Conservation (phyloP, 92 coral and sea anemone genomes). For the Ricordea florida region DNA sequence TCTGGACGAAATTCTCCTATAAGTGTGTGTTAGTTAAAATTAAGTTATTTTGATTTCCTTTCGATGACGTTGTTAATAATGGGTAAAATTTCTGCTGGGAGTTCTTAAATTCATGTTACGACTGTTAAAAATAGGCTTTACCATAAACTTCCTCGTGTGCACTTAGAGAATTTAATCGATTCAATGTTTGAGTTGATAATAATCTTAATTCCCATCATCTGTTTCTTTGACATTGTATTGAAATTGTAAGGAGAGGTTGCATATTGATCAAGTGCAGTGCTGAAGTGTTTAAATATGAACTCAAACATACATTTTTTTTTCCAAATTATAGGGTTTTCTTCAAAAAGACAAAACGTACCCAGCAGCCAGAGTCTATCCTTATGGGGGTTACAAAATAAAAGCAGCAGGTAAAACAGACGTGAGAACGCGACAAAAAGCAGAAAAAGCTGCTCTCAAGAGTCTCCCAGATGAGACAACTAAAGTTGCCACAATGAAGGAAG, state of each 20-base stretch:
- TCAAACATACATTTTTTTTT: neutral
- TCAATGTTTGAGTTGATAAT: neutral
- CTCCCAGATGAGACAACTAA: conserved; percentile 81
- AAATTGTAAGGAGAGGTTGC: too few relatives aligned
- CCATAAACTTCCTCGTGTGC: neutral
- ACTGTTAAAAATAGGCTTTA: too few relatives aligned
- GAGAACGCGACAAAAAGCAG: conserved; percentile 57
- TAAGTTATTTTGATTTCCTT: too few relatives aligned
- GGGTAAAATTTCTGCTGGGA: too few relatives aligned
- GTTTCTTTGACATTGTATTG: too few relatives aligned
- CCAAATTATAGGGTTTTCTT: conserved; percentile 83
- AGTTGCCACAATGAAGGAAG: conserved; percentile 49
- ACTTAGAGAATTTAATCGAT: too few relatives aligned
- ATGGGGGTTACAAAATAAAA: conserved; percentile 89
- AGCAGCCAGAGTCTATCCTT: conserved; percentile 83
- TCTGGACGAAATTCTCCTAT: too few relatives aligned
- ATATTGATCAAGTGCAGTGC: too few relatives aligned
- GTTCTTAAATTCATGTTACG: too few relatives aligned
- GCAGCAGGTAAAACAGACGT: conserved; percentile 63
- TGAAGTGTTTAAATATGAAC: neutral
- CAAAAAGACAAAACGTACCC: conserved; percentile 49
- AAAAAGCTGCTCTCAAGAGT: conserved; percentile 66
- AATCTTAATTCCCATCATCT: neutral
- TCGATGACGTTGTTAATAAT: too few relatives aligned
- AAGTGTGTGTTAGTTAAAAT: too few relatives aligned